These are phyloP conservation scores for Drosophila elegans DNA, from an alignment of 1,140 invertebrate species.

Conservation along the genomic window DNA sequence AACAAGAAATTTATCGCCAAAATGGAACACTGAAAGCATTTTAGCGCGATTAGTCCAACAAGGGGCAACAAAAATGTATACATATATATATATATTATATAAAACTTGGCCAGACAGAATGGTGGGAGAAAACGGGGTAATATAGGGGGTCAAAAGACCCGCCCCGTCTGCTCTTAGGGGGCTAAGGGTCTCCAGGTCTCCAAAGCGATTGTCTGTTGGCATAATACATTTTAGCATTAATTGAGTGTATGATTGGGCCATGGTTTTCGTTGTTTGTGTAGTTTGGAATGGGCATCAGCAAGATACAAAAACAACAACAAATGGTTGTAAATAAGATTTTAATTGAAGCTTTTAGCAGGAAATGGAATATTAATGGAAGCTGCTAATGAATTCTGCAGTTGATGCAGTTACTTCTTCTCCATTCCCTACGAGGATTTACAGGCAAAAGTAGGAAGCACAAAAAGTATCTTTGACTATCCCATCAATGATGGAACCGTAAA, in stretches of 20 bases:
- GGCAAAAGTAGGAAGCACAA: background rate
- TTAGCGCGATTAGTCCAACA: slow-evolving; percentile 63
- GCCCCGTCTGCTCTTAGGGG: slow-evolving; percentile 10
- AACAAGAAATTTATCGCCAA: slow-evolving; percentile 46
- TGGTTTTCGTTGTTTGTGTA: slow-evolving; percentile 27
- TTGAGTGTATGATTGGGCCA: slow-evolving; percentile 47
- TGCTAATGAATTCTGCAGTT: slow-evolving; percentile 41
- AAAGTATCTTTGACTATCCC: slow-evolving; percentile 14
- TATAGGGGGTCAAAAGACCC: slow-evolving; percentile 24
- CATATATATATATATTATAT: slow-evolving; percentile 11
- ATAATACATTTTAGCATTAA: slow-evolving; percentile 55
- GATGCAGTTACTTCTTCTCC: background rate
- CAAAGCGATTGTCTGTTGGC: slow-evolving; percentile 25
- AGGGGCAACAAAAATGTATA: slow-evolving; percentile 5
- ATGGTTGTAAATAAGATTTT: slow-evolving; percentile 66
- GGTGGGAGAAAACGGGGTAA: background rate
- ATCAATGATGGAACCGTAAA: slow-evolving; percentile 24
- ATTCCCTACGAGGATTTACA: background rate
- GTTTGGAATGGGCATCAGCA: background rate
- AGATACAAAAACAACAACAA: slow-evolving; percentile 10
- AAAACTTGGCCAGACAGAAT: slow-evolving; percentile 29
- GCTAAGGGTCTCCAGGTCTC: slow-evolving; percentile 21
- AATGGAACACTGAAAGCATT: slow-evolving; percentile 67
- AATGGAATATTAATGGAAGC: slow-evolving; percentile 71
- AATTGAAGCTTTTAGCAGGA: slow-evolving; percentile 74